Evolutionary conservation across 1,140 invertebrate genomes (phyloP).

Genomic region (Colletes gigas): DNA sequence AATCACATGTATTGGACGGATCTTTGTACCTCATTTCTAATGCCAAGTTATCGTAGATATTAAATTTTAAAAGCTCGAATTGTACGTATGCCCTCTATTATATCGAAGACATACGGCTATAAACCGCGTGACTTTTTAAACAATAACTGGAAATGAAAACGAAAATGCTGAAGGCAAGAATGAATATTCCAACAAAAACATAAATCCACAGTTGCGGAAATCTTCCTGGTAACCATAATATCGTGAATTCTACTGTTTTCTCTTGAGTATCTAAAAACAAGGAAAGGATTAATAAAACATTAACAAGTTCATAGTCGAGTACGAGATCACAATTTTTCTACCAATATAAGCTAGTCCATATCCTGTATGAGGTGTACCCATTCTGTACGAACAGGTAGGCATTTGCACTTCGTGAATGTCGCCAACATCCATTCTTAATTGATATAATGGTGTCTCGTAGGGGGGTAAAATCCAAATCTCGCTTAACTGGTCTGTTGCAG

Average conservation of each 20-base stretch:
- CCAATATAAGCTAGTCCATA: constrained; percentile 92
- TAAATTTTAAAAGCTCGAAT: not conserved
- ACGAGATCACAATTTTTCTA: constrained; percentile 70
- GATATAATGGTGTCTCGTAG: constrained; percentile 79
- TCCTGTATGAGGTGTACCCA: constrained; percentile 92
- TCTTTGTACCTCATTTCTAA: constrained; percentile 48
- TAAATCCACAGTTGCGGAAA: constrained; percentile 76
- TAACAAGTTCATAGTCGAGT: not conserved
- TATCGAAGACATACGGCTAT: constrained; percentile 65
- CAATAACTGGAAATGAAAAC: constrained; percentile 65
- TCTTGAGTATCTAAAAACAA: constrained; percentile 78
- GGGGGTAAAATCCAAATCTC: constrained; percentile 78
- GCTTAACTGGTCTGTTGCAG: constrained; percentile 77
- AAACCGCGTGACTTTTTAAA: constrained; percentile 63
- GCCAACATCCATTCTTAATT: constrained; percentile 79
- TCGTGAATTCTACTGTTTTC: constrained; percentile 77
- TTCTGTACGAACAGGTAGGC: constrained; percentile 96
- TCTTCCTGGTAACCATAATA: constrained; percentile 79
- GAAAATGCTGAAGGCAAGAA: constrained; percentile 65
- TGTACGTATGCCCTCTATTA: constrained; percentile 16
- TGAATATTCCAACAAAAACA: constrained; percentile 62
- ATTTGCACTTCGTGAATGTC: constrained; percentile 91
- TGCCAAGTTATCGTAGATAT: constrained; percentile 47
- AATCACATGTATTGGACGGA: constrained; percentile 58
- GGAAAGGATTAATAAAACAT: constrained; percentile 33